phyloP scores from a whole-genome alignment of 2,888 invertebrate species.

The Ecliptopera silaceata region DNA sequence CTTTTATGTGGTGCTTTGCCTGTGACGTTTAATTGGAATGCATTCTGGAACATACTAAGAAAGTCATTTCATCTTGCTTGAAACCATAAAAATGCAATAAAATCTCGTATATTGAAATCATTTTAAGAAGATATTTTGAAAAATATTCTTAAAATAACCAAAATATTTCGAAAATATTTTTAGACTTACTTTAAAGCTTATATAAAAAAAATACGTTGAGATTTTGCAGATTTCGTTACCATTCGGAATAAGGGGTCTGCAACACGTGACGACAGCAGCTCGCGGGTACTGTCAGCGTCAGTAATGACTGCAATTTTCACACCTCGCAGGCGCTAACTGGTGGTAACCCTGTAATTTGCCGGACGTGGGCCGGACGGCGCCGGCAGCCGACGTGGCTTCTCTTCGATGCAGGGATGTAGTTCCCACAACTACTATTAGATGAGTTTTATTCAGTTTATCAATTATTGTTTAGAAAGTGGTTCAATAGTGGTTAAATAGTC shows the following conservation, averaged over 20 bases:
- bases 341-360: conserved; percentile 73
- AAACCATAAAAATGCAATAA: conserved; percentile 1
- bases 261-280: conserved; percentile 79
- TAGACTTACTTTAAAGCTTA: not conserved
- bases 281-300: conserved; percentile 62
- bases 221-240: conserved; percentile 4
- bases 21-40: conserved; percentile 5
- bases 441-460: no score
- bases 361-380: conserved; percentile 54
- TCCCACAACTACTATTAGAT: not conserved
- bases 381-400: conserved; percentile 30
- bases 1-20: conserved; percentile 6
- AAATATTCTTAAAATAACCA: not conserved
- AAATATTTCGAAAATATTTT: no score
- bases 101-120: not conserved
- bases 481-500: no score
- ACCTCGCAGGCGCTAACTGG: conserved; percentile 82
- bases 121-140: not conserved
- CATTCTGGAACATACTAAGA: not conserved
- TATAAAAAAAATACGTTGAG: not conserved
- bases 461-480: no score
- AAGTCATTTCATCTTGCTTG: not conserved
- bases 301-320: conserved; percentile 83
- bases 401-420: conserved; percentile 1
- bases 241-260: conserved; percentile 50